A percentile compares a stretch with the other conserved stretches of the same genome.
These are phyloP conservation scores for Trinorchestia longiramus DNA, from an alignment of 1,140 invertebrate genomes.

Conservation along the genomic window DNA sequence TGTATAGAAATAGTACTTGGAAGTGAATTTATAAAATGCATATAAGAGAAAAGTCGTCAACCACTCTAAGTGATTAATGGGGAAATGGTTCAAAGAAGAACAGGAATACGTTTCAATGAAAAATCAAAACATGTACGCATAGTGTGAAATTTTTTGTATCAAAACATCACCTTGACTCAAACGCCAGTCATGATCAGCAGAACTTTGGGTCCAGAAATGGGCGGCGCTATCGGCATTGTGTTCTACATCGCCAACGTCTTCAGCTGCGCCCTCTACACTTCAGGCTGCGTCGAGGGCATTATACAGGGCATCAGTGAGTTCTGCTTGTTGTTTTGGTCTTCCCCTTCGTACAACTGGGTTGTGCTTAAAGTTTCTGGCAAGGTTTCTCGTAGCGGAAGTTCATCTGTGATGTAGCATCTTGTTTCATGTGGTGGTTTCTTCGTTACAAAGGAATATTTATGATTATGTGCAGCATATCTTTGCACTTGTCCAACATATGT, in stretches of 20 bases:
- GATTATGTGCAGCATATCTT: no score
- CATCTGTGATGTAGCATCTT: no score
- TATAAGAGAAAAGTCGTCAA: no score
- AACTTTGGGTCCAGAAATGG: conserved; percentile 96
- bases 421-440: no score
- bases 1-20: no score
- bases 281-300: conserved; percentile 96
- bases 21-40: no score
- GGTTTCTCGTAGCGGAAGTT: no score
- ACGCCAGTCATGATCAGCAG: conserved; percentile 87
- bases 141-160: not conserved
- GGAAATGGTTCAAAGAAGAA: not conserved
- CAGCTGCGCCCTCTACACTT: conserved; percentile 92
- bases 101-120: not conserved
- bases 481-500: no score
- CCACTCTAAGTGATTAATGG: not conserved
- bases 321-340: not conserved
- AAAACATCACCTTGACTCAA: not conserved
- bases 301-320: conserved; percentile 93
- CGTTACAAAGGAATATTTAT: no score
- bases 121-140: not conserved
- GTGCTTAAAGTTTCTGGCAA: not conserved
- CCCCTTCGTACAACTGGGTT: no score
- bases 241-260: conserved; percentile 98
- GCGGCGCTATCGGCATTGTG: conserved; percentile 93